phyloP scores from a whole-genome alignment of 2,113 vertebrate species.

The Cheirogaleus medius region DNA sequence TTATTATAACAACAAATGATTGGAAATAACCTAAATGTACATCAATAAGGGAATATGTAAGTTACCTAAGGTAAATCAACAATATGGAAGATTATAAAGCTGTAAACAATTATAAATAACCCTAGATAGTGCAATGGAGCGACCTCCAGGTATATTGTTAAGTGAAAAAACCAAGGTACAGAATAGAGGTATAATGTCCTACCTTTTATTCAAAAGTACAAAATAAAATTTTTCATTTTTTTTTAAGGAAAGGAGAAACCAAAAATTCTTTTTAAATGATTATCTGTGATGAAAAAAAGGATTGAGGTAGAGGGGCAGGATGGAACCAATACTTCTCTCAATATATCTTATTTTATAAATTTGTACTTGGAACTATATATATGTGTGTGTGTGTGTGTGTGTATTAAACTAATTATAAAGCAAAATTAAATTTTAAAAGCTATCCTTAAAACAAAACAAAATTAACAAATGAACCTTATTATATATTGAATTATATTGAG shows the following conservation, averaged over 20 bases:
- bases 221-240: not conserved
- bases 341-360: not conserved
- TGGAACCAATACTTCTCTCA: not conserved
- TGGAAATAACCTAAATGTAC: not conserved
- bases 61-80: not conserved
- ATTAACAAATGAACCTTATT: not conserved
- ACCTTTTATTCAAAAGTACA: not conserved
- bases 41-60: not conserved
- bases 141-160: not conserved
- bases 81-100: not conserved
- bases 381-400: too few species aligned
- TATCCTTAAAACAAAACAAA: not conserved
- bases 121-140: not conserved
- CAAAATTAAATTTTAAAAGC: conserved; percentile 25
- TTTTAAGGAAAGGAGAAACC: not conserved
- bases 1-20: not conserved
- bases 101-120: not conserved
- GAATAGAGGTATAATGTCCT: not conserved
- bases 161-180: not conserved
- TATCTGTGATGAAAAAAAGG: not conserved
- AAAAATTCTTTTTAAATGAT: not conserved
- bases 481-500: not conserved
- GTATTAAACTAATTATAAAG: not conserved
- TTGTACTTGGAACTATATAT: not conserved
- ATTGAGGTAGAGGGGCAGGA: not conserved